Evolutionary conservation across 2,797 vertebrate species (phyloP).

Genomic region (Phrynocephalus guinanensis): DNA sequence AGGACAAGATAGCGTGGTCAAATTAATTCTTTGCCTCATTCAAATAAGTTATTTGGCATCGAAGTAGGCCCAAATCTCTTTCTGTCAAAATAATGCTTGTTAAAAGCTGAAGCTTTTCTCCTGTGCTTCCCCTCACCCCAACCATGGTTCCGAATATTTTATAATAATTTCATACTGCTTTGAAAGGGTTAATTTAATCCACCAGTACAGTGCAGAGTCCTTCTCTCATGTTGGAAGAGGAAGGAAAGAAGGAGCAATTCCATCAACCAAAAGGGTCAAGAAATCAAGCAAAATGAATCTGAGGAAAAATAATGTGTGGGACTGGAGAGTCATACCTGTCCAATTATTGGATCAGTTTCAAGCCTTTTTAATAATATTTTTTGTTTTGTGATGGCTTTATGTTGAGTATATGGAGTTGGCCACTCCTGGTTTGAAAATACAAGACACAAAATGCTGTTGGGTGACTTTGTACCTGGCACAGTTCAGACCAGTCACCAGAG

Average conservation of each 20-base stretch:
- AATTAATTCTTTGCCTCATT: slow-evolving; percentile 25
- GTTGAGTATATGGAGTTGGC: too few species aligned
- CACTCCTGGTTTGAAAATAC: too few species aligned
- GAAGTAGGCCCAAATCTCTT: slow-evolving; percentile 41
- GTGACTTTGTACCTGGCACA: too few species aligned
- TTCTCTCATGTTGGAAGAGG: background rate
- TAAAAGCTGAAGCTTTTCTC: slow-evolving; percentile 33
- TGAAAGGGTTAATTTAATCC: slow-evolving; percentile 35
- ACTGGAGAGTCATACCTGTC: background rate
- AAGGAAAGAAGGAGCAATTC: too few species aligned
- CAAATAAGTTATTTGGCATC: slow-evolving; percentile 24
- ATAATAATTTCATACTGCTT: slow-evolving; percentile 52
- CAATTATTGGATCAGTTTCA: too few species aligned
- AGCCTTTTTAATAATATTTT: too few species aligned
- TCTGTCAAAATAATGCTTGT: slow-evolving; percentile 38
- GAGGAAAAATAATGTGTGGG: background rate
- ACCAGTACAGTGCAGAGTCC: background rate
- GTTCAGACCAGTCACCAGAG: too few species aligned
- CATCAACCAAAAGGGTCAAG: background rate
- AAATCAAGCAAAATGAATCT: background rate
- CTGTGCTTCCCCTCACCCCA: background rate
- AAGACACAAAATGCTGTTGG: too few species aligned
- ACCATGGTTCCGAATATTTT: slow-evolving; percentile 42
- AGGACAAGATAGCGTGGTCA: slow-evolving; percentile 39
- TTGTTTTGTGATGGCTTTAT: too few species aligned